phyloP scores from a whole-genome alignment of 2,888 invertebrate species.

The Busseola fusca region DNA sequence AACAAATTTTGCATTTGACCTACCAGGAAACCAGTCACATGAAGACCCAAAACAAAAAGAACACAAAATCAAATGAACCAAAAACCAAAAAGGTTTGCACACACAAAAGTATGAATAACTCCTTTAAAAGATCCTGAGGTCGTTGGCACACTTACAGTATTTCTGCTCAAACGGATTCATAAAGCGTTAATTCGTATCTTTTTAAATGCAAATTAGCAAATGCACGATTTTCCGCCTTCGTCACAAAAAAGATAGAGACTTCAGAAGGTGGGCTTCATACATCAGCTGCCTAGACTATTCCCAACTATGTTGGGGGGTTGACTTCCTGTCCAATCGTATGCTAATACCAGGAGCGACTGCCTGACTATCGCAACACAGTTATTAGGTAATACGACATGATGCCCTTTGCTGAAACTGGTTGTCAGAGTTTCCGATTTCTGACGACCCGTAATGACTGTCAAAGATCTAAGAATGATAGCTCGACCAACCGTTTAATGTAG shows the following conservation, averaged over 20 bases:
- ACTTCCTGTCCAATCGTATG: neutral
- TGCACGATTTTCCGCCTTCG: slow-evolving; percentile 59
- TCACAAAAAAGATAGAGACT: neutral
- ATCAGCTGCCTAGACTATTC: no score
- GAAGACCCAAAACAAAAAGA: slow-evolving; percentile 8
- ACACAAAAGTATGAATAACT: slow-evolving; percentile 47
- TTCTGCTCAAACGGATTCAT: slow-evolving; percentile 58
- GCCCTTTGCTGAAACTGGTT: no score
- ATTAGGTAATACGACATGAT: neutral
- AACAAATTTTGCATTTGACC: neutral
- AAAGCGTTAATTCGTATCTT: slow-evolving; percentile 62
- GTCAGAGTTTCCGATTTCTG: no score
- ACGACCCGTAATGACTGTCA: neutral
- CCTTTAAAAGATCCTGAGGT: slow-evolving; percentile 46
- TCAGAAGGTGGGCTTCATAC: neutral
- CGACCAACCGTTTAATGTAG: neutral
- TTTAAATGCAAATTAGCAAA: slow-evolving; percentile 68
- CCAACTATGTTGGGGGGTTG: neutral
- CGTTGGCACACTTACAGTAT: slow-evolving; percentile 63
- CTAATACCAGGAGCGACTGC: neutral
- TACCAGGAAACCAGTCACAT: slow-evolving; percentile 36
- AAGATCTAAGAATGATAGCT: neutral
- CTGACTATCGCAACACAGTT: neutral
- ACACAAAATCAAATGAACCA: slow-evolving; percentile 31
- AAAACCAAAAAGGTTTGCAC: slow-evolving; percentile 41